Evolutionary conservation across 1,140 invertebrate genomes (phyloP), one percentile per base, ranked within the genome.

Genomic region (Lycorma delicatula): DNA sequence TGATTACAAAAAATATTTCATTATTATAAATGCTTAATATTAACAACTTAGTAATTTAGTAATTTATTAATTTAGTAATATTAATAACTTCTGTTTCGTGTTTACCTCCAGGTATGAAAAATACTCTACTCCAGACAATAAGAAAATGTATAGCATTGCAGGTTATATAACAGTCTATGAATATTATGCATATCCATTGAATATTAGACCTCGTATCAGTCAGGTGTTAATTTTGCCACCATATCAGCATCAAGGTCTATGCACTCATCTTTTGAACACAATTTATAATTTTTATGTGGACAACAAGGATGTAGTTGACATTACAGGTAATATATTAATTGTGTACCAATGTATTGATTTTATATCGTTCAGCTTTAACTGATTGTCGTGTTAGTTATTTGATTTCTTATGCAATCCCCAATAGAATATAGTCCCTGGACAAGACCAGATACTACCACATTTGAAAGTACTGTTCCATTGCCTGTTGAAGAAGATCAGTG

Each of bases 91-190:
- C 34, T 41, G 3, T 49, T 49, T 29, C 53, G 38, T 58, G 48
- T 59, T 41, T 58, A 54, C 56, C 67, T 69, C 61, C 67, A 93
- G 91, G 62, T 94, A 85, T 74, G 91, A 95, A 73, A 91, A 87
- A 67, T 90, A 86, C 66, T 75, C 76, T 59, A 75, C 75, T 26
- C 72, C 75, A 41, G 76, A 84, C 66, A 85, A 86, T 12, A 66
- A 73, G 5, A 62, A 67, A 12, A 74, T 76, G n/a, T 93, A 91
- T 68, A 85, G 85, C 28, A 82, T 89, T 54, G 83, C 84, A 60
- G 95, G 91, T 11, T 97, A 93, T 73, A 81, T 85, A 28, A 93
- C 93, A 0, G 85, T 95, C 20, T 99, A 97, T 76, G 85, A 90
- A 63, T 98, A 95, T 72, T 98, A 94, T 71, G 89, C 90, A 1